A percentile compares a stretch with the other conserved stretches of the same genome.
Evolutionary conservation across 2,888 invertebrate species (phyloP).

Genomic region (Noctua comes): DNA sequence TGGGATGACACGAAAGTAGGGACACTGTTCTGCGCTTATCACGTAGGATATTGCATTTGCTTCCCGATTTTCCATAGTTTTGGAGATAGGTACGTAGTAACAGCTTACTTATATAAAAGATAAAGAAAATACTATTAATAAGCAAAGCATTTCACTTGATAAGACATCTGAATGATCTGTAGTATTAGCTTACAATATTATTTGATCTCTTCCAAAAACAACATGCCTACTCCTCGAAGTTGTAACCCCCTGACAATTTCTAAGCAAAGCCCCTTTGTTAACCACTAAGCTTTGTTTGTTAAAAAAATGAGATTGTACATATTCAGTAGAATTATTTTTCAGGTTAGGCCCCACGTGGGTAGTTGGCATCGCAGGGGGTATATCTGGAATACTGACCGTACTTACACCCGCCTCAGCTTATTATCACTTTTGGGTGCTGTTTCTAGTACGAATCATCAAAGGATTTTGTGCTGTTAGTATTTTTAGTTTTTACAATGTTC

Average conservation of each 20-base stretch:
- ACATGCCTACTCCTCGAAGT: not conserved
- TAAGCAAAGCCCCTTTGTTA: not conserved
- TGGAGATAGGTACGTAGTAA: constrained; percentile 80
- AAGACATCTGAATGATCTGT: not conserved
- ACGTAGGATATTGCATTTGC: constrained; percentile 86
- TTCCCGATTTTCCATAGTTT: constrained; percentile 86
- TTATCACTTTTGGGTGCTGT: constrained; percentile 82
- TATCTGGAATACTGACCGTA: constrained; percentile 81
- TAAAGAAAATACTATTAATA: not conserved
- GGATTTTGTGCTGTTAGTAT: constrained; percentile 87
- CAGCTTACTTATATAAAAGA: not conserved
- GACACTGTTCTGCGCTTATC: constrained; percentile 83
- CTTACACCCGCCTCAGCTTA: constrained; percentile 83
- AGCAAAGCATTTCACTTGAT: not conserved
- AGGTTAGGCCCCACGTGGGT: constrained; percentile 87
- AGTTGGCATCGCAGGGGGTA: constrained; percentile 81
- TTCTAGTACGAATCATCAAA: constrained; percentile 78
- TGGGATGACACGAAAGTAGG: constrained; percentile 85
- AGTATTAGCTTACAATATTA: not conserved
- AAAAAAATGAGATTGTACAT: not conserved
- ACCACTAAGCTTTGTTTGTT: not conserved
- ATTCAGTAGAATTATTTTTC: constrained; percentile 17
- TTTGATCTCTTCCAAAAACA: not conserved
- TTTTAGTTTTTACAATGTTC: not conserved
- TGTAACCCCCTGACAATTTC: not conserved